Evolutionary conservation across 37 sponge, comb jelly and placozoan species (phyloP), one percentile per base, ranked within the genome.

Genomic region (Axinella damicornis): DNA sequence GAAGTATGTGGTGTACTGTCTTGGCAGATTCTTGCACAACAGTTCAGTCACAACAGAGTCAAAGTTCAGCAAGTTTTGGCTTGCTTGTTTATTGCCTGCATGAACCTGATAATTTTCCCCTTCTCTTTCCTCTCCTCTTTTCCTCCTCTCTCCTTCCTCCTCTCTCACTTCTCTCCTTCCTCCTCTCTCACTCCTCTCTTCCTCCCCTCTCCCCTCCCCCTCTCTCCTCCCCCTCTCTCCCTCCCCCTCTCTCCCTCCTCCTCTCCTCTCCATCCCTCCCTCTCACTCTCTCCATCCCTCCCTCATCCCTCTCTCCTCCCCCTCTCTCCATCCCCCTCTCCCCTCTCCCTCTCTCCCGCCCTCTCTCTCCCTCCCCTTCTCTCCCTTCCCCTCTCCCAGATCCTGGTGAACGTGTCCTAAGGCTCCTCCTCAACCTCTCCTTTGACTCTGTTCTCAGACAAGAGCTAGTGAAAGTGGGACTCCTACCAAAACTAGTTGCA

Each of bases 401-500:
- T 93, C 24, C 87, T 98, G 18, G 38, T 87, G 54, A 92, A 95
- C 61, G 84, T 98, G 39, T 78, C 92, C 80, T 98, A 16, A 59
- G 96, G 15, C 72, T 93, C 15, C 76, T 98, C 19, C 90, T 98
- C n/a, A 98, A 98, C 40, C 87, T 98, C 14, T 98, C 98, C 36
- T 98, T 98, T 88, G 98, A 98, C 74, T 58, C 71, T 28, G 71
- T 21, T 4, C 71, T 98, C 37, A 78, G 98, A 31, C 85, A 84
- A 30, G 89, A 90, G 38, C 93, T 98, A 69, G 90, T 98, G 31
- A 98, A 88, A 54, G 88, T 38, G 21, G 96, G 95, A 0, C 77
- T 93, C 32, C 57, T 98, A 34, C 96, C 98, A 40, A 95, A 98
- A 74, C 85, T 93, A 15, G 83, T 88, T 2, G 72, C 89, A 22